Percentiles rank a stretch among this genome's conserved stretches.
These are phyloP conservation scores for Malachius bipustulatus DNA, from an alignment of 2,888 invertebrate genomes.

Conservation along the genomic window DNA sequence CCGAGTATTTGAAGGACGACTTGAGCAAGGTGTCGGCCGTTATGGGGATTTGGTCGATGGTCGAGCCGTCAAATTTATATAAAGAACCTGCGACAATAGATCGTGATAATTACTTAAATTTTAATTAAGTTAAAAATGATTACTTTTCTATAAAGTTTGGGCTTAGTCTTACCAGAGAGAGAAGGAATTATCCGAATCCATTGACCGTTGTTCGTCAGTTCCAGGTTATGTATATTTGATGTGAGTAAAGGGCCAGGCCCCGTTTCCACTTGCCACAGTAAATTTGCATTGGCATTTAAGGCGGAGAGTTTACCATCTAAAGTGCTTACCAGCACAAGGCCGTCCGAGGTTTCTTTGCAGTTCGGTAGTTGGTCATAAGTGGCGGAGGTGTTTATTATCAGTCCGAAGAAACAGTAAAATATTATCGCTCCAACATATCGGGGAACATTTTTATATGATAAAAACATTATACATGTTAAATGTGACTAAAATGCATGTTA, in stretches of 20 bases:
- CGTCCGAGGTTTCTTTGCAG: too few species aligned
- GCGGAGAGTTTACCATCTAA: constrained; percentile 82
- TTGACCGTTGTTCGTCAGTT: constrained; percentile 77
- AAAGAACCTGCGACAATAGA: too few species aligned
- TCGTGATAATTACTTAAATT: too few species aligned
- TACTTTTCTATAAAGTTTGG: too few species aligned
- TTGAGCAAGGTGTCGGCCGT: constrained; percentile 76
- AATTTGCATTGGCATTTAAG: constrained; percentile 56
- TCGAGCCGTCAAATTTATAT: constrained; percentile 84
- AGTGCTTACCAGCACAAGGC: constrained; percentile 80
- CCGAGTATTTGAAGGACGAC: constrained; percentile 77
- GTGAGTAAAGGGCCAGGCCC: constrained; percentile 66
- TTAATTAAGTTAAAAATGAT: too few species aligned
- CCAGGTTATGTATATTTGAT: constrained; percentile 79
- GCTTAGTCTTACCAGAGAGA: constrained; percentile 77
- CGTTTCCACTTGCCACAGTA: constrained; percentile 71
- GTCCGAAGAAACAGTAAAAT: too few species aligned
- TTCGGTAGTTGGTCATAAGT: too few species aligned
- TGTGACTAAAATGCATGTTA: too few species aligned
- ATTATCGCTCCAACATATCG: too few species aligned
- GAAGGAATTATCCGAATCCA: constrained; percentile 87
- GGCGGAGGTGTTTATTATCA: too few species aligned
- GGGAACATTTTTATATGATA: too few species aligned
- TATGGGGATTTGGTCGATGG: constrained; percentile 77
- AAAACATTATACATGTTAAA: too few species aligned